Percentiles rank a stretch among this genome's conserved stretches.
Evolutionary conservation across 2,113 vertebrate genomes (phyloP).

Genomic region (Donacobius atricapilla): DNA sequence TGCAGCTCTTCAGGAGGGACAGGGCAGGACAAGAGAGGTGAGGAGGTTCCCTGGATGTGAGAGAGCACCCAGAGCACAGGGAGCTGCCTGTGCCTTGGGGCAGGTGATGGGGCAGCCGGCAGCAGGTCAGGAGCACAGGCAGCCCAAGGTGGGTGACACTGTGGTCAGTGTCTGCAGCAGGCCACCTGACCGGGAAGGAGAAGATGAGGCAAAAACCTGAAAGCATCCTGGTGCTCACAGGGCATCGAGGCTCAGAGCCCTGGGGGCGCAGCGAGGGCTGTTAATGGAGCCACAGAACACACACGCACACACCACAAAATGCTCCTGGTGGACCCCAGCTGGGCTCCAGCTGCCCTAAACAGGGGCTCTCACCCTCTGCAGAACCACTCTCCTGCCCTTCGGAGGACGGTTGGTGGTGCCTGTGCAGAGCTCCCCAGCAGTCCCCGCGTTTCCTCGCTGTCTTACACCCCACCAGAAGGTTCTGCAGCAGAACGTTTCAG

Average conservation of each 20-base stretch:
- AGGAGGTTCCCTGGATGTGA: background rate
- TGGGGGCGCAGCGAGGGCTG: accelerated
- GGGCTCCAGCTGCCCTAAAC: background rate
- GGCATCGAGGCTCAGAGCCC: background rate
- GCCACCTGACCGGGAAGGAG: background rate
- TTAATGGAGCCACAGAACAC: background rate
- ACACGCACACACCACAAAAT: background rate
- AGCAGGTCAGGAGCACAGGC: background rate
- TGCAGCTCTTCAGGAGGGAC: background rate
- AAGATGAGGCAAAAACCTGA: background rate
- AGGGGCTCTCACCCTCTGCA: background rate
- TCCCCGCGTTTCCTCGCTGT: background rate
- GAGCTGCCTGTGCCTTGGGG: background rate
- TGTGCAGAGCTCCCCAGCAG: background rate
- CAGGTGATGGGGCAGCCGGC: background rate
- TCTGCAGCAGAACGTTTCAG: background rate
- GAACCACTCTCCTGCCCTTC: background rate
- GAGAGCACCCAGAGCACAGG: too few relatives aligned
- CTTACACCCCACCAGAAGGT: background rate
- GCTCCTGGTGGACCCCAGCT: background rate
- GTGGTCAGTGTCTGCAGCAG: background rate
- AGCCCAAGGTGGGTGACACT: background rate
- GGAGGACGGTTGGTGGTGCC: background rate
- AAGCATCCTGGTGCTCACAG: background rate
- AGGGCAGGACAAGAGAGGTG: background rate